Base-by-base conservation (phyloP, 2,888 invertebrate species). In the Tribolium freemani region DNA sequence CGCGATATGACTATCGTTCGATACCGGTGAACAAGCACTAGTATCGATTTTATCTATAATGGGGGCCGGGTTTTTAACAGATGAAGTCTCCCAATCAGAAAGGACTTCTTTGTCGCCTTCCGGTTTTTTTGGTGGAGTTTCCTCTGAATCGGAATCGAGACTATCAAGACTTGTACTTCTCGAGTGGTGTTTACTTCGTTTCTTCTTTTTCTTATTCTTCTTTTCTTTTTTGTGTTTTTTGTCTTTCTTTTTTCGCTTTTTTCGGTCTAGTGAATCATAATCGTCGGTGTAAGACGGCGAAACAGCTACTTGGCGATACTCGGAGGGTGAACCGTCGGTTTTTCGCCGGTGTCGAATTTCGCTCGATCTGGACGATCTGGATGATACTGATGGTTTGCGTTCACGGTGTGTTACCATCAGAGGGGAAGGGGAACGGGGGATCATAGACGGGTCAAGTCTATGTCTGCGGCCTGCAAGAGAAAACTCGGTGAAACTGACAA, bases 131-230 rank as follows among this genome's bases (percentile, higher is more conserved):
- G 69, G 69, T 45, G 60, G 66, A 20, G 73, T 45, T 69, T 76
- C 68, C 69, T 86, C 90, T 76, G 90, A 90, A 38, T 90, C 89
- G 64, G 77, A 80, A 9, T 78, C 80, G 63, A 91, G 87, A 76
- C 91, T 90, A 82, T 91, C 92, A 75, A 93, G 87, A 81, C 93
- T 93, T 0, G 92, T 90, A 38, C 67, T 92, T 61, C 91, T 89
- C 45, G 93, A 92, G 69, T 89, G 88, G 58, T 92, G 91, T 84
- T 90, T 90, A 46, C 88, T 88, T 84, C 92, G 93, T 72, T 92
- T 91, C 84, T 91, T 93, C 86, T 91, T 92, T 85, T 92, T 94
- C 80, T 92, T 92, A 50, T 91, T 89, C 76, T 93, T 92, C 72
- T 88, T 85, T 69, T 89, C 88, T 75, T 87, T 87, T 84, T 93